Evolutionary conservation across 2,888 invertebrate species (phyloP), one percentile per base, ranked within the genome.

Genomic region (Oasisia sp.): DNA sequence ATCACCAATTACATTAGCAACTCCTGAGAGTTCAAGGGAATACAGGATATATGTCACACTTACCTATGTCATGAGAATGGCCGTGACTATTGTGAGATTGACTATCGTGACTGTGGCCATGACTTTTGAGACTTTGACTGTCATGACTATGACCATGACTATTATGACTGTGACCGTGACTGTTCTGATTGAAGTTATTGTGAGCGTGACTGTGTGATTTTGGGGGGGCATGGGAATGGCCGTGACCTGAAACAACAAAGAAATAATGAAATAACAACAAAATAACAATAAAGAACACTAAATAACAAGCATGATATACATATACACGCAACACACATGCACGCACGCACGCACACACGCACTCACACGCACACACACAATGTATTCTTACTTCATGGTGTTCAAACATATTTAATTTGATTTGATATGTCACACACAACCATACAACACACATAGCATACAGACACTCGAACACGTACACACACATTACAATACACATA

Each of bases 31-130:
- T 14, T n/a, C 74, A 74, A 74, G 4, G 19, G 27, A 74, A 14
- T 7, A 74, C 74, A 74, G 74, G 74, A 7, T 14, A 27, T 0
- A 74, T 19, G 74, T 74, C 74, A 19, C 74, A 74, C 74, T 74
- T 74, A 74, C 74, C 74, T 74, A 74, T 19, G 14, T 74, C 74
- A 74, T 74, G 74, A 58, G 92, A 92, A 58, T 93, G 93, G 32
- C 50, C 50, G 27, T 74, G 74, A 74, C 74, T 27, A 27, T 27
- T n/a, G n/a, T 74, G 74, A 74, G 27, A 27, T 5, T 74, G 27
- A 74, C 74, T 74, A 27, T 74, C n/a, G 27, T 74, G 74, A 74
- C 74, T 74, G 74, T 74, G 74, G 74, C 74, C 74, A 74, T 74
- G 74, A 74, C 74, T 27, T 2, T 74, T 74, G 19, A 27, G 74